Evolutionary conservation across 2,113 vertebrate genomes (phyloP).

Genomic region (Tor tambroides): DNA sequence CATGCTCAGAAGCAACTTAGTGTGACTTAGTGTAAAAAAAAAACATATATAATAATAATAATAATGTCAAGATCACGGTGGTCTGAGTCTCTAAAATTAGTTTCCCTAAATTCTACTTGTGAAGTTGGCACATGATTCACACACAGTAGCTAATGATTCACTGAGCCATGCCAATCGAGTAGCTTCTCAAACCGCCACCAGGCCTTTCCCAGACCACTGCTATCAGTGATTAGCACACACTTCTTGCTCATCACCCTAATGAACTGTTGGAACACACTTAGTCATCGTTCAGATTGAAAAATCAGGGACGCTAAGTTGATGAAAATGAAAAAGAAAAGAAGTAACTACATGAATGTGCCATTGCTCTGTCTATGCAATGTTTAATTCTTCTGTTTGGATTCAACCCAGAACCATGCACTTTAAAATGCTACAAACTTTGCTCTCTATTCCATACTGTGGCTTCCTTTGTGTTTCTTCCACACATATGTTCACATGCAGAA

Average conservation of each 20-base stretch:
- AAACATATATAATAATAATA: too few species aligned
- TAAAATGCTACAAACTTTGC: neutral
- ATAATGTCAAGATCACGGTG: conserved; percentile 38
- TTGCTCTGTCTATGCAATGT: neutral
- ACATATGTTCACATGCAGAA: neutral
- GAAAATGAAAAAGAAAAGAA: neutral
- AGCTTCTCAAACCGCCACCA: conserved; percentile 18
- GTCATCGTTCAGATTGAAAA: conserved; percentile 21
- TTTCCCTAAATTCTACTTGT: conserved; percentile 48
- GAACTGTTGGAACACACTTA: conserved; percentile 12
- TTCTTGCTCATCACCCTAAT: conserved; percentile 39
- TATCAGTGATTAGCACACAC: conserved; percentile 29
- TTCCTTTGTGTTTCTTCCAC: too few species aligned
- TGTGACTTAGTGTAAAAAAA: neutral
- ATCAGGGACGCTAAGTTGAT: neutral
- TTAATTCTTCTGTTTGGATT: neutral
- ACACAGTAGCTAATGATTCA: conserved; percentile 43
- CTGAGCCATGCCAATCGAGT: conserved; percentile 25
- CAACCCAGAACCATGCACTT: neutral
- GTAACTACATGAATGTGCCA: neutral
- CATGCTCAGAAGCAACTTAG: conserved; percentile 1
- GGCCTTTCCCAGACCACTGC: conserved; percentile 14
- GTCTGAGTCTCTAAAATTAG: conserved; percentile 24
- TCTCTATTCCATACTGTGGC: neutral
- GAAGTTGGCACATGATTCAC: conserved; percentile 46